Evolutionary conservation across 2,113 vertebrate genomes (phyloP), one percentile per base, ranked within the genome.

Genomic region (Acinonyx jubatus): DNA sequence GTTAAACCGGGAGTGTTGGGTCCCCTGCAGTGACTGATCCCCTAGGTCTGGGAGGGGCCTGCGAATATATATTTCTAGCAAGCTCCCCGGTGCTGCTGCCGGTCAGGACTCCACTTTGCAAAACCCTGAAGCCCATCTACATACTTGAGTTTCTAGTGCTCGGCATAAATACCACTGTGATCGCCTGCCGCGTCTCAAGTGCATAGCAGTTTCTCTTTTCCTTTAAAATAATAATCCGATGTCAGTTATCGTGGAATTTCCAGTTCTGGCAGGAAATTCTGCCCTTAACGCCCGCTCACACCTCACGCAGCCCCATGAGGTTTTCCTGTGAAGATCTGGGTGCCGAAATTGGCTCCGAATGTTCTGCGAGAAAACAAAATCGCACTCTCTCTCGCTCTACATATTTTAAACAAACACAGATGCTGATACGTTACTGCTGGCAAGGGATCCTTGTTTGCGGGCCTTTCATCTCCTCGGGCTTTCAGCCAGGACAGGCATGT

Each of bases 381-480:
- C 84, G 1, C 92, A 89, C 91, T 57, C 81, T 96, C 76, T 65
- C 91, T 96, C 38, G 0, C 83, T 95, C 21, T 5, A 89, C 97
- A 69, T 76, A 76, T 97, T 98, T 98, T 98, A 98, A 98, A 84
- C 87, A 96, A 97, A 97, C 94, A 97, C 97, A 98, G 95, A 98
- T 98, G 97, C 79, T 52, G 85, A 84, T 96, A 94, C 79, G 48
- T 95, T 96, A 89, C 57, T 45, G 97, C 55, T 97, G 97, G 91
- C 91, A 94, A 94, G 93, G 66, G 97, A 55, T 73, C 84, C 86
- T 36, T 95, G 88, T 97, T 97, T 94, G 87, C 66, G 57, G 74
- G 61, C 73, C 97, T 92, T 93, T 74, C 79, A 57, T 98, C 27
- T 96, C 90, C 95, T 48, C 2, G 96, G 93, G 94, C 96, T 90